Conservation (phyloP, 2,113 vertebrate genomes). For the Callocephalon fimbriatum region DNA sequence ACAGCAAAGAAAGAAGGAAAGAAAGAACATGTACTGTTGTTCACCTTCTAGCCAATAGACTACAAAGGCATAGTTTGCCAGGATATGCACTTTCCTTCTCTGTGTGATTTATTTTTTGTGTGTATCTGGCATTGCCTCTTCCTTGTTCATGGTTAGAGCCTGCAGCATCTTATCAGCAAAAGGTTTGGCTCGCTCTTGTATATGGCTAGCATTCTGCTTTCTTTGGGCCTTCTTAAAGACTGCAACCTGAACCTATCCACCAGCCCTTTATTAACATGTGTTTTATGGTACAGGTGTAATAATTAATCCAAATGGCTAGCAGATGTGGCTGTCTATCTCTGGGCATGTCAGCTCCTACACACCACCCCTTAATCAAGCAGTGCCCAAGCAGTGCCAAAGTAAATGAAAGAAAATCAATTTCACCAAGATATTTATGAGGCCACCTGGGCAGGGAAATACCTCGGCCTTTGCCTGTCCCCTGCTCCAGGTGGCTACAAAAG, state of each 20-base stretch:
- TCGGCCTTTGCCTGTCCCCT: slow-evolving; percentile 52
- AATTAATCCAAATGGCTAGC: slow-evolving; percentile 80
- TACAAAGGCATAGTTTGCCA: slow-evolving; percentile 18
- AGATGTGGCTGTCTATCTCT: slow-evolving; percentile 81
- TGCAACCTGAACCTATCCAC: slow-evolving; percentile 62
- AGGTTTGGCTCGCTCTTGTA: background rate
- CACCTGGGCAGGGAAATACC: slow-evolving; percentile 76
- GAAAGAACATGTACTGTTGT: background rate
- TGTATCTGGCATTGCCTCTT: background rate
- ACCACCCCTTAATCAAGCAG: slow-evolving; percentile 71
- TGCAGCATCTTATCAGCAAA: background rate
- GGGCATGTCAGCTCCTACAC: slow-evolving; percentile 64
- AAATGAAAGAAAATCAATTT: slow-evolving; percentile 85
- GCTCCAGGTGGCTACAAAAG: slow-evolving; percentile 65
- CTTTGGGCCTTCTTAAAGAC: slow-evolving; percentile 42
- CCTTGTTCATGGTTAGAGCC: background rate
- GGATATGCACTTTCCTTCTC: background rate
- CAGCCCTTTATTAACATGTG: slow-evolving; percentile 74
- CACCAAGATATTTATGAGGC: slow-evolving; percentile 77
- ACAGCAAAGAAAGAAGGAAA: slow-evolving; percentile 41
- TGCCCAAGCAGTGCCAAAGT: slow-evolving; percentile 77
- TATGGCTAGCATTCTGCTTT: background rate
- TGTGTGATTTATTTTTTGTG: background rate
- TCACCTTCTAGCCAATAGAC: slow-evolving; percentile 49
- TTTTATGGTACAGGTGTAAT: slow-evolving; percentile 81